Evolutionary conservation across 2,888 invertebrate genomes (phyloP), one percentile per base, ranked within the genome.

Genomic region (Rhamphomyia laevipes): DNA sequence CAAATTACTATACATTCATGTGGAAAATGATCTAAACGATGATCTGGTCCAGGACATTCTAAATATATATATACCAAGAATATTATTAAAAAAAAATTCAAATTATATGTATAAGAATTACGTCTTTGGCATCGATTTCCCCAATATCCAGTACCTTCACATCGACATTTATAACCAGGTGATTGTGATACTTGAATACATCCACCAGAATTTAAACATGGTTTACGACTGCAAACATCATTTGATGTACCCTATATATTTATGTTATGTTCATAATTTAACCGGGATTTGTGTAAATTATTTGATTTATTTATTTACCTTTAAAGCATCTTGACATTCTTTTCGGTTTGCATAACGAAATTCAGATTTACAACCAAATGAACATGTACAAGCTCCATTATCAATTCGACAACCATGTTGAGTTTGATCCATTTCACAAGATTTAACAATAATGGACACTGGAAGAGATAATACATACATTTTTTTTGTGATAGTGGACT

Each of bases 111-210:
- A n/a, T 21, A 6, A 23, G 23, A 38, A 17, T 47, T 53, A 56
- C 55, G 42, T 50, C 52, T 38, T 49, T 57, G 56, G 31, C 57
- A 57, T 52, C 56, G 18, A 30, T 45, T 53, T 15, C 57, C 57
- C 53, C 55, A 77, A 60, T 68, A 81, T 51, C 80, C 80, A 41
- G 80, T 80, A 47, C 79, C 78, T 59, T 77, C 77, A 58, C 81
- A 81, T 51, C 75, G 63, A 56, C 80, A 81, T 61, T 75, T 76
- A 63, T 70, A 81, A 40, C 77, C 76, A 9, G 78, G 78, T 21
- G 72, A 69, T 51, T 74, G 73, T 2, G 76, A 73, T 30, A 35
- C 74, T 65, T 81, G 80, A 47, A 75, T 74, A 61, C 83, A 84
- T 4, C 74, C 72, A 12, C 76, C 75, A 30, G 75, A 75, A 57